phyloP scores from a whole-genome alignment of 2,113 vertebrate species.

The Conger conger region DNA sequence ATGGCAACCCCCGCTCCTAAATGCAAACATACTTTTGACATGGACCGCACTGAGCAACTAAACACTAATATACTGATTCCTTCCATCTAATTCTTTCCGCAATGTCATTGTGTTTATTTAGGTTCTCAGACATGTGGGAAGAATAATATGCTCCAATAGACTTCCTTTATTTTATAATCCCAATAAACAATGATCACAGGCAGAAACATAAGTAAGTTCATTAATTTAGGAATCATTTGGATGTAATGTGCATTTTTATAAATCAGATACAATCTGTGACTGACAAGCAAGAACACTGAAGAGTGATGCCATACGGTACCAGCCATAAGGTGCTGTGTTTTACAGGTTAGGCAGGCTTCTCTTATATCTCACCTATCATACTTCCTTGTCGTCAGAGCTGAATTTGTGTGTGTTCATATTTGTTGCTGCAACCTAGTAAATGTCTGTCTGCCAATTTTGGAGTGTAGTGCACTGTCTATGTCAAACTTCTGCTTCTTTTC shows the following conservation, averaged over 20 bases:
- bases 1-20: background rate
- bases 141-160: background rate
- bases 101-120: slow-evolving; percentile 7
- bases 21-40: background rate
- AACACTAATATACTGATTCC: background rate
- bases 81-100: background rate
- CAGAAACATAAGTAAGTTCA: background rate
- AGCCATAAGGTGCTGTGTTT: too few species aligned
- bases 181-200: background rate
- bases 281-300: background rate
- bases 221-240: background rate
- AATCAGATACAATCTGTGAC: background rate
- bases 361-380: too few species aligned
- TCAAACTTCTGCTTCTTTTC: too few species aligned
- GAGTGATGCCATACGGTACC: too few species aligned
- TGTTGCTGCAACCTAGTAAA: too few species aligned
- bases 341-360: too few species aligned
- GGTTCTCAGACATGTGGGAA: background rate
- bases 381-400: too few species aligned
- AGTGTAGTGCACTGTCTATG: too few species aligned
- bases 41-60: background rate
- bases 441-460: too few species aligned
- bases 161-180: background rate
- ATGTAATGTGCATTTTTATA: background rate
- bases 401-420: too few species aligned